These are phyloP conservation scores for Ectobius pallidus DNA, from an alignment of 2,888 invertebrate genomes.

Conservation along the genomic window DNA sequence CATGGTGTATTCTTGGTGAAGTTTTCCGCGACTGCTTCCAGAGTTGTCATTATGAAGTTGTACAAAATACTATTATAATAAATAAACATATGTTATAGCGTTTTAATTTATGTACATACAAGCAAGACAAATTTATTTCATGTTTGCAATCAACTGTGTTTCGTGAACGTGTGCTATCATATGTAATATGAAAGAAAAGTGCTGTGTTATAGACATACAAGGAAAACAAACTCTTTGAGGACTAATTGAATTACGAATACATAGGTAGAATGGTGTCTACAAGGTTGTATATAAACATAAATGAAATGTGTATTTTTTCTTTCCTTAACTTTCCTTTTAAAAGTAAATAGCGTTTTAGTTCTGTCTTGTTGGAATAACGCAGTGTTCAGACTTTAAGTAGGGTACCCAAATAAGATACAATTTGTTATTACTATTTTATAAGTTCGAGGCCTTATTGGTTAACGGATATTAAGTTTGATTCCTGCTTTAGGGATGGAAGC, in stretches of 20 bases:
- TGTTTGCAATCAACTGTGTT: background rate
- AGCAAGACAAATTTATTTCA: slow-evolving; percentile 1
- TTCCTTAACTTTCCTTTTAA: background rate
- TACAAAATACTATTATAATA: slow-evolving; percentile 15
- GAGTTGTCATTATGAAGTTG: too few species aligned
- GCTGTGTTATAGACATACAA: slow-evolving; percentile 1
- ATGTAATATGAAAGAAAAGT: slow-evolving; percentile 4
- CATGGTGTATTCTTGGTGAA: too few species aligned
- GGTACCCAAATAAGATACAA: background rate
- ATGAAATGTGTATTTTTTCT: background rate
- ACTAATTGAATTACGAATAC: background rate
- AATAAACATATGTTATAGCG: background rate
- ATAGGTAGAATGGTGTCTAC: background rate
- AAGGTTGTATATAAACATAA: background rate
- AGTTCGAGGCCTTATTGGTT: too few species aligned
- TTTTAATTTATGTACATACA: slow-evolving; percentile 11
- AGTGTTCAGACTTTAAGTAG: background rate
- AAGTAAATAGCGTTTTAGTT: background rate
- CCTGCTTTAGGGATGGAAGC: too few species aligned
- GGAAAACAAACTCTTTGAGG: background rate
- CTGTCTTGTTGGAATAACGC: background rate
- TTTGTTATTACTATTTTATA: too few species aligned
- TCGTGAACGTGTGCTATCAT: background rate
- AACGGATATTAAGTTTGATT: too few species aligned
- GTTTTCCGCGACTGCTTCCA: too few species aligned